Evolutionary conservation across 2,113 vertebrate species (phyloP), one percentile per base, ranked within the genome.

Genomic region (Leuciscus idus): DNA sequence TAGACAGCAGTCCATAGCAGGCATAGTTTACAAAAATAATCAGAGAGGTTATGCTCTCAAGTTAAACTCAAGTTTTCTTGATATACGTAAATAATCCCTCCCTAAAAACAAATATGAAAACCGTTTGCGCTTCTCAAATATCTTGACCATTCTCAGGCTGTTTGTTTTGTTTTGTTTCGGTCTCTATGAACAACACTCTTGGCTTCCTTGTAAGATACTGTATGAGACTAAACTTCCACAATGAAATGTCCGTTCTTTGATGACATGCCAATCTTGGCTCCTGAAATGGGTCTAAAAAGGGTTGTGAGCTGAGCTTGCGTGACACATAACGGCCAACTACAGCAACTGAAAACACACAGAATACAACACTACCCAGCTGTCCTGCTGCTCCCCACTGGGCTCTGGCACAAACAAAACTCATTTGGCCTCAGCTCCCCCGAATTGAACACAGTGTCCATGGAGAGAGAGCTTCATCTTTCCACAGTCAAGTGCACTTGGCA

Each of bases 401-500:
- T 33, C 89, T 91, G 92, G 91, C 89, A 90, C 87, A 87, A 59
- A 81, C 87, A 83, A 28, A 23, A 86, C 91, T 91, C 85, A 87
- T 90, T 90, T 92, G 91, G 90, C 86, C 86, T 52, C 85, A 21
- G 66, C 57, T 91, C 87, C 82, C 79, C 84, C 88, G 81, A 90
- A 87, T 87, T 48, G 81, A 90, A 86, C 88, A 78, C 85, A 89
- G 91, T 89, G 90, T 88, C 89, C 88, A 70, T 86, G 55, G 87
- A 92, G 87, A 85, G 85, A 64, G 88, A 89, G 89, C 85, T 89
- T 92, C 91, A 92, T 90, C 88, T 92, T 48, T 89, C 90, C 89
- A 89, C 92, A 94, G 93, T 94, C 94, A 93, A 93, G 93, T 91
- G 90, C 90, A 90, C 86, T 90, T 94, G 92, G 94, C 92, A 93